A percentile compares a stretch with the other conserved stretches of the same genome.
Evolutionary conservation across 2,113 vertebrate genomes (phyloP).

Genomic region (Collichthys lucidus): DNA sequence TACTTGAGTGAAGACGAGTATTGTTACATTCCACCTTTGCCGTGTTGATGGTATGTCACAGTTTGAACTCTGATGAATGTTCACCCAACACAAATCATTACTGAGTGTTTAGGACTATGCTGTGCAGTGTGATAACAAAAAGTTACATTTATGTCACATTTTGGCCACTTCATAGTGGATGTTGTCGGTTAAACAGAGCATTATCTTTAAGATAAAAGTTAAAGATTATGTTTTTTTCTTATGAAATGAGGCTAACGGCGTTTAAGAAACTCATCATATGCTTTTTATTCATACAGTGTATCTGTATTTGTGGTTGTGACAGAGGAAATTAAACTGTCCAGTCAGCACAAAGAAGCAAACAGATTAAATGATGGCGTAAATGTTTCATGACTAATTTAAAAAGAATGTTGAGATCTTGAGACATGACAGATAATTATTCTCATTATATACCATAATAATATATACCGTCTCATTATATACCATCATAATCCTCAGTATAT

Average conservation of each 20-base stretch:
- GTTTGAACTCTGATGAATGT: background rate
- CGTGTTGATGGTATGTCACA: background rate
- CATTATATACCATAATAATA: too few relatives aligned
- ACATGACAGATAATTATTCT: constrained; percentile 18
- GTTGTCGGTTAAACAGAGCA: background rate
- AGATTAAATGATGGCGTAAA: background rate
- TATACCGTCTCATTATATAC: too few relatives aligned
- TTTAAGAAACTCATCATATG: background rate
- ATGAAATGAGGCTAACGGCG: background rate
- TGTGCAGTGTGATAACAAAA: background rate
- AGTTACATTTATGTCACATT: background rate
- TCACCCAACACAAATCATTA: background rate
- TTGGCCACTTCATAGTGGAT: background rate
- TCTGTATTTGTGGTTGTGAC: background rate
- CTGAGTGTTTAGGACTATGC: too few relatives aligned
- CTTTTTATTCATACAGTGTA: background rate
- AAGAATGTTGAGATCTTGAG: constrained; percentile 2
- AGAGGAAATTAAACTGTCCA: background rate
- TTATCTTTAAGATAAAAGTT: background rate
- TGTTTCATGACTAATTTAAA: background rate
- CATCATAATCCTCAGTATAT: background rate
- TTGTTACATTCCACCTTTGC: too few relatives aligned
- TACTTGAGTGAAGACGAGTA: background rate
- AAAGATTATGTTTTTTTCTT: background rate
- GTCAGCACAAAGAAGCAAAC: background rate